Base-by-base conservation (phyloP, 1,140 invertebrate genomes). In the Uloborus diversus region DNA sequence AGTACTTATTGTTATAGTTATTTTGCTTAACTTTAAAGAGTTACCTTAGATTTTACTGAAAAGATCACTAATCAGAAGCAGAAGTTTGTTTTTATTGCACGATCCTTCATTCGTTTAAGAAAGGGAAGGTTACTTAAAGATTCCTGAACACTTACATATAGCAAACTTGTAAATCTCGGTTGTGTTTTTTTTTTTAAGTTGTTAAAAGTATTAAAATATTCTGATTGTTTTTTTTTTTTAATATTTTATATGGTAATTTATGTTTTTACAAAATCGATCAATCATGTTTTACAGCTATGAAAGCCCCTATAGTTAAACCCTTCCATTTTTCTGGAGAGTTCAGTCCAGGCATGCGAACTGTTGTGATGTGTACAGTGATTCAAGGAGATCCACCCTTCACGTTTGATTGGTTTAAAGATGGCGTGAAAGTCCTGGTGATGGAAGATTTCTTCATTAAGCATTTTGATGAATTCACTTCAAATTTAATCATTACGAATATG, bases 271-370 rank as follows among this genome's bases (percentile, higher is more conserved):
- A 13, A 17, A 56, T 11, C 4, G 5, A 11, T 33, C 2, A 4
- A 42, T n/a, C 23, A 9, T 13, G n/a, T 35, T 27, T 70, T 56
- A 20, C 28, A 78, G 73, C 28, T 27, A 17, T 33, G 1, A 64
- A 20, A 20, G 32, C 35, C 20, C 82, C 82, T 13, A 61, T 28
- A 56, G 81, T 84, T 14, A 69, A 57, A 33, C 68, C 80, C 37
- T 80, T 83, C 25, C 73, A 79, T 42, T 82, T 84, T 79, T 56
- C 82, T 30, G 20, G 33, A 11, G 90, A 91, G 27, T 90, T 93
- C 65, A 89, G 91, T 59, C 90, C 91, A 83, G 93, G 93, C 49
- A 92, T 89, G 79, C 87, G 89, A 81, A 88, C 88, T 32, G 88
- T 89, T 83, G 85, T 93, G 35, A 89, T 90, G 4, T 84, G 83